Evolutionary conservation across 2,113 vertebrate genomes (phyloP).

Genomic region (Mobula birostris): DNA sequence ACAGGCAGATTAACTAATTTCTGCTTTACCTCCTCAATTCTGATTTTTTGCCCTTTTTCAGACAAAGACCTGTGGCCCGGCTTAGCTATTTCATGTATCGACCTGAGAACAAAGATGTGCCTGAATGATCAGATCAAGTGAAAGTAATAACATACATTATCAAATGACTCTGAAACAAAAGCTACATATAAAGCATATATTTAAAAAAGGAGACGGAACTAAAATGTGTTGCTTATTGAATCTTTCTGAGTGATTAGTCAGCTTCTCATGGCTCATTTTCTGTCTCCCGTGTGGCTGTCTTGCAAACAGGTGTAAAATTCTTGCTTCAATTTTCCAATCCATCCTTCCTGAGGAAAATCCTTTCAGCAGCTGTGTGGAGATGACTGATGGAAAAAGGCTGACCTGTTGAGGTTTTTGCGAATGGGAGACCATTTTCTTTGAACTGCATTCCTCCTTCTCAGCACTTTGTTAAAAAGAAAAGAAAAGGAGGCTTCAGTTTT

Average conservation of each 20-base stretch:
- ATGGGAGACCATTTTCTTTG: neutral
- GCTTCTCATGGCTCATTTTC: neutral
- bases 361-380: neutral
- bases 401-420: neutral
- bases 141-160: neutral
- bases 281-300: conserved; percentile 21
- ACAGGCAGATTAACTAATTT: conserved; percentile 6
- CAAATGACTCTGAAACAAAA: neutral
- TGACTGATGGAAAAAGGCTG: neutral
- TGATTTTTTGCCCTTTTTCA: neutral
- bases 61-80: too few species aligned
- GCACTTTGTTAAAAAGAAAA: neutral
- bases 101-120: neutral
- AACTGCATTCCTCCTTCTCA: neutral
- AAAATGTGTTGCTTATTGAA: neutral
- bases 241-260: neutral
- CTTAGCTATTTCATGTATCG: neutral
- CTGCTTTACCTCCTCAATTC: neutral
- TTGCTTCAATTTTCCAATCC: neutral
- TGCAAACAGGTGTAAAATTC: conserved; percentile 30
- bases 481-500: neutral
- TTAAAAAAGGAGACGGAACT: neutral
- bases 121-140: neutral
- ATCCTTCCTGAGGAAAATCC: neutral
- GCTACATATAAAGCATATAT: neutral